phyloP scores from a whole-genome alignment of 2,888 invertebrate genomes.

The Chalcosyrphus nemorum region DNA sequence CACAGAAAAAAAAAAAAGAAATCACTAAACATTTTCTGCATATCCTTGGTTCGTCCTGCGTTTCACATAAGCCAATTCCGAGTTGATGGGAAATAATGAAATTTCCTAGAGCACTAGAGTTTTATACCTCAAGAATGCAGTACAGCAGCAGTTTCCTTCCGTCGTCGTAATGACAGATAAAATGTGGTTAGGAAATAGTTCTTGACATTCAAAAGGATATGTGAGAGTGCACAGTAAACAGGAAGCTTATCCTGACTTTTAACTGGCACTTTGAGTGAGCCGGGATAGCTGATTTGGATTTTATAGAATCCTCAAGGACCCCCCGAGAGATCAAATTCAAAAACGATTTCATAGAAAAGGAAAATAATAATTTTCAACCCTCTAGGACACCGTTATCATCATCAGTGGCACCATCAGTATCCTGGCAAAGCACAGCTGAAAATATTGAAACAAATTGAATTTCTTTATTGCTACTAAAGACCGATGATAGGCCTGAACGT shows the following conservation, averaged over 20 bases:
- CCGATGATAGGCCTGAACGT: constrained; percentile 39
- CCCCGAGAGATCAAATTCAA: not conserved
- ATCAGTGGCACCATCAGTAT: not conserved
- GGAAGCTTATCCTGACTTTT: not conserved
- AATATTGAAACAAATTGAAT: constrained; percentile 37
- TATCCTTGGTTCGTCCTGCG: not conserved
- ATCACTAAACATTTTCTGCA: not conserved
- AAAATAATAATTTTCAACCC: not conserved
- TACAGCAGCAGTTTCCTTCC: not conserved
- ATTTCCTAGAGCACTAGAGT: not conserved
- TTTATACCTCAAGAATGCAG: not conserved
- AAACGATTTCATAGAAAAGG: not conserved
- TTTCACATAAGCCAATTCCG: not conserved
- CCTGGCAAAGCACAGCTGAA: not conserved
- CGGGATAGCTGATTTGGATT: not conserved
- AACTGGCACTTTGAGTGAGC: not conserved
- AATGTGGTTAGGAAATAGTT: not conserved
- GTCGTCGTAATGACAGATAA: not conserved
- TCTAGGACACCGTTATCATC: not conserved
- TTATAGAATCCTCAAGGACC: not conserved
- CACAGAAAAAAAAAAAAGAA: not conserved
- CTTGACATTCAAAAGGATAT: not conserved
- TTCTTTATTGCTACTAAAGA: constrained; percentile 35
- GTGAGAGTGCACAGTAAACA: not conserved
- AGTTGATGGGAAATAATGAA: not conserved